These are phyloP conservation scores for Platypus cylindrus DNA, from an alignment of 2,888 invertebrate genomes.

Conservation along the genomic window DNA sequence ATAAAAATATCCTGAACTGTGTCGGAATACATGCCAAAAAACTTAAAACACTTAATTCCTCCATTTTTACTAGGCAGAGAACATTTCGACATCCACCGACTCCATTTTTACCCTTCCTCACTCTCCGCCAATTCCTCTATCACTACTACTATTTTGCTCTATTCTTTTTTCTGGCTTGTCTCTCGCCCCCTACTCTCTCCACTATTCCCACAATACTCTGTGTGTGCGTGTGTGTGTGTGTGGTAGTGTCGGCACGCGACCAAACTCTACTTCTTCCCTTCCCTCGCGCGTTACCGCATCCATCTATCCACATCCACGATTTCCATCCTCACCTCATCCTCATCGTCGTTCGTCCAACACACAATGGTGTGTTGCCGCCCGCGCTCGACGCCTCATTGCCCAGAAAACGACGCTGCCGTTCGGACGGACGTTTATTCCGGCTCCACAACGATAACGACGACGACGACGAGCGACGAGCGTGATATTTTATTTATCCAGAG, in stretches of 20 bases:
- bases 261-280: constrained; percentile 30
- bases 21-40: no score
- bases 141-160: background rate
- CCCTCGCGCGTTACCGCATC: constrained; percentile 25
- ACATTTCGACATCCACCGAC: constrained; percentile 25
- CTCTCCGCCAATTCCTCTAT: background rate
- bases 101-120: background rate
- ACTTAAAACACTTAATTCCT: no score
- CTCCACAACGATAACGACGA: constrained; percentile 7
- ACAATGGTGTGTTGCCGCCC: constrained; percentile 25
- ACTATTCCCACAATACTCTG: constrained; percentile 3
- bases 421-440: no score
- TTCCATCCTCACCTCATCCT: constrained; percentile 24
- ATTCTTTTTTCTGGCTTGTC: constrained; percentile 7
- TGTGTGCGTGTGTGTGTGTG: constrained; percentile 31
- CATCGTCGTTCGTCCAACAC: constrained; percentile 17
- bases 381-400: constrained; percentile 29
- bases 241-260: constrained; percentile 39
- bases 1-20: no score
- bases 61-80: no score
- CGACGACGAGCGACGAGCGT: no score
- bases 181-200: constrained; percentile 5
- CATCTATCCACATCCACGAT: constrained; percentile 16
- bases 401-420: constrained; percentile 12
- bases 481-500: no score